Conservation (phyloP, 2,113 vertebrate species). For the Passer domesticus region DNA sequence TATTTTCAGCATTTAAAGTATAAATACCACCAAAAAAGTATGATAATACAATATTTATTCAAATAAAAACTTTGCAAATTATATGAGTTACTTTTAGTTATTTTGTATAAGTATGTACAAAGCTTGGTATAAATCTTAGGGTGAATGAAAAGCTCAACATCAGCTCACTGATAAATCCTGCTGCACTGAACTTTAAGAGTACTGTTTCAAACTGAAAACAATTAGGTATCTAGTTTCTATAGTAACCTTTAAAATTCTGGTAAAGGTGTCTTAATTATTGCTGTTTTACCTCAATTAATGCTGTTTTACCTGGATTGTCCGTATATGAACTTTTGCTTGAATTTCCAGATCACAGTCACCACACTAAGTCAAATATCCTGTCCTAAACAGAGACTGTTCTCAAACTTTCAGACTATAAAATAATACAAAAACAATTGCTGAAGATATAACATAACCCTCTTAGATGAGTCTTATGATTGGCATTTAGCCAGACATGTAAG, state of each 20-base stretch:
- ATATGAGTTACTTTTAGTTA: neutral
- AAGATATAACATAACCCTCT: neutral
- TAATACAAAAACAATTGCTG: neutral
- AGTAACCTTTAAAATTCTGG: neutral
- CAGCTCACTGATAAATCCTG: neutral
- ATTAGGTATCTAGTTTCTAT: neutral
- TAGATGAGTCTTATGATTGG: neutral
- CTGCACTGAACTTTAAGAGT: neutral
- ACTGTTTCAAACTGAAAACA: neutral
- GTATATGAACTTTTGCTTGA: neutral
- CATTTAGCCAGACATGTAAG: neutral
- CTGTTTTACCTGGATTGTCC: neutral
- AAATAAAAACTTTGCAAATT: neutral
- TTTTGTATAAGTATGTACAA: neutral
- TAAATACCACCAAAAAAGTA: neutral
- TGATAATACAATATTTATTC: neutral
- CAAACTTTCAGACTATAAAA: neutral
- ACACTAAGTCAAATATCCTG: neutral
- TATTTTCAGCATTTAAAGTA: neutral
- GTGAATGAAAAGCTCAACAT: neutral
- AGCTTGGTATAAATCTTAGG: neutral
- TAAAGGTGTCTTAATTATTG: neutral
- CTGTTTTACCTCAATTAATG: neutral
- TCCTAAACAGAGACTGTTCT: neutral
- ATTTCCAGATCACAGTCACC: neutral